Base-by-base conservation (phyloP, 35 echinoderm and acorn worm species). In the Patiria miniata region DNA sequence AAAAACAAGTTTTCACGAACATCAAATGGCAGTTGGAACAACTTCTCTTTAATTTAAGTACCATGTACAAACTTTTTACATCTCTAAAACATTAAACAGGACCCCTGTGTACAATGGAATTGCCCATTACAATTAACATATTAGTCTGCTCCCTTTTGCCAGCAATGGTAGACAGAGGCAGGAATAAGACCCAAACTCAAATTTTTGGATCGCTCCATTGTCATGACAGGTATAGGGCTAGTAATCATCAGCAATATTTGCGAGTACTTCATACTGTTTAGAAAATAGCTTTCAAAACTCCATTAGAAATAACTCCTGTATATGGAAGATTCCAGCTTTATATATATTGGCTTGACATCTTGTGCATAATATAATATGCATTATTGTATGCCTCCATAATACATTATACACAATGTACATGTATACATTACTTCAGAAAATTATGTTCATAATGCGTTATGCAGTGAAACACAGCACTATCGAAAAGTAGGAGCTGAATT, bases 131-230 rank as follows among this genome's bases (percentile, higher is more conserved):
- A 26, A 36, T 73, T 36, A 73, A 73, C 65, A 73, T 30, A 73
- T n/a, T 10, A 60, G 17, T 73, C 65, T 73, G 65, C 65, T 73
- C 65, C 42, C 65, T 73, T 73, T 26, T 73, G 65, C 65, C 65
- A 73, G 65, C 29, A 73, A 73, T 73, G 65, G 65, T 73, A 73
- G 12, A 73, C 65, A 73, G 65, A 73, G 65, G 65, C 65, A 73
- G 65, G 6, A 73, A 73, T 73, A 26, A 73, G 65, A 73, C 65
- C 65, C 65, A 18, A 73, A 73, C 21, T 73, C 26, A 26, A 36
- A 36, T 32, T 0, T 26, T 32, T 36, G 30, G 29, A 14, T 23
- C 26, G 29, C 29, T 34, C 16, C 9, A 73, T 73, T 73, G 14
- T 73, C 26, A 10, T 32, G 29, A 73, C 26, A 30, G 65, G 65